Percentiles rank a stretch among this genome's conserved stretches.
phyloP scores from a whole-genome alignment of 2,797 vertebrate genomes.

The Neoniphon sammara region DNA sequence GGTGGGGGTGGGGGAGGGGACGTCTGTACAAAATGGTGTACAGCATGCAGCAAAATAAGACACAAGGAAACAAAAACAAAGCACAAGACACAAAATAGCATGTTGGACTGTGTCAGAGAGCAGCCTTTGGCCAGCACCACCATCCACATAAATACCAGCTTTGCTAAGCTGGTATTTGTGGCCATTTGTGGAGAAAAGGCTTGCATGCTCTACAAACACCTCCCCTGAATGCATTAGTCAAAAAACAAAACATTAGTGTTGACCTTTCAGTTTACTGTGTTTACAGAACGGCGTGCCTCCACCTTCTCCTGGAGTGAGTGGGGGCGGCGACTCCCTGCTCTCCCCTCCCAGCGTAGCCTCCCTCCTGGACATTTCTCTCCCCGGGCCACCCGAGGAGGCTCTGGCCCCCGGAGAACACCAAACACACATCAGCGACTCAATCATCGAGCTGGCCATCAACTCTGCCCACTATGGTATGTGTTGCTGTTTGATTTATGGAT shows the following conservation, averaged over 20 bases:
- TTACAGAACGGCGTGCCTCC: slow-evolving; percentile 85
- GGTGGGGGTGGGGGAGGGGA: no score
- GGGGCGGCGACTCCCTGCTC: slow-evolving; percentile 85
- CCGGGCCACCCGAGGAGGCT: slow-evolving; percentile 96
- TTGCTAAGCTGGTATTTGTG: no score
- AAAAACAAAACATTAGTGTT: no score
- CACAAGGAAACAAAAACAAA: neutral
- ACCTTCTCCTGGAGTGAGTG: slow-evolving; percentile 75
- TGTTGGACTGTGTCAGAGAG: no score
- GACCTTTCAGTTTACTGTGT: neutral
- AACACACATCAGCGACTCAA: slow-evolving; percentile 97
- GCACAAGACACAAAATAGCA: no score
- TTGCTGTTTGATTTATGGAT: neutral
- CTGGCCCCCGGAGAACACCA: slow-evolving; percentile 91
- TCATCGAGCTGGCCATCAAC: slow-evolving; percentile 98
- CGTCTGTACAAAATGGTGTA: no score
- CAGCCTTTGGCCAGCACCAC: no score
- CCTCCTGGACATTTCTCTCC: slow-evolving; percentile 96
- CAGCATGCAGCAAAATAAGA: no score
- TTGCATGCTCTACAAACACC: no score
- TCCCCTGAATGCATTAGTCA: no score
- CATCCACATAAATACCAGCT: no score
- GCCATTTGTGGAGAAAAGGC: no score
- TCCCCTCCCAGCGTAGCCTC: slow-evolving; percentile 96
- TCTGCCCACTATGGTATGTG: slow-evolving; percentile 92